These are phyloP conservation scores for Cyprinodon tularosa DNA, from an alignment of 2,113 vertebrate genomes.

Conservation along the genomic window DNA sequence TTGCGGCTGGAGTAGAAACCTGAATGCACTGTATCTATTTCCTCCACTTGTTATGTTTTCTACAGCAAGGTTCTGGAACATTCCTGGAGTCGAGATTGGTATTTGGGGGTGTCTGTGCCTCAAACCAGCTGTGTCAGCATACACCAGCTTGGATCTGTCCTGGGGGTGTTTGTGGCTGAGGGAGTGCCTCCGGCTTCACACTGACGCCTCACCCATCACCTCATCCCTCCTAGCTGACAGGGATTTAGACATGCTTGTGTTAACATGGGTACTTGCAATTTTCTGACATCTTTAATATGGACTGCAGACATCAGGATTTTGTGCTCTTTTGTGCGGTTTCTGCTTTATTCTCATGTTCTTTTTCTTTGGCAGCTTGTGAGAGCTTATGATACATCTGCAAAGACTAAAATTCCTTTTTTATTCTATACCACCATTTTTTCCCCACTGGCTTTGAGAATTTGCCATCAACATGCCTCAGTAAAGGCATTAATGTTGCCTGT, in stretches of 20 bases:
- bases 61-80: conserved; percentile 81
- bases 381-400: conserved; percentile 37
- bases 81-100: conserved; percentile 60
- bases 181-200: conserved; percentile 20
- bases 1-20: conserved; percentile 78
- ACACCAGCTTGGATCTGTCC: conserved; percentile 58
- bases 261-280: conserved; percentile 29
- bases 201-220: conserved; percentile 34
- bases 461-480: conserved; percentile 23
- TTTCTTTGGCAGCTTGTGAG: conserved; percentile 21
- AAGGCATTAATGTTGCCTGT: conserved; percentile 23
- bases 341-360: conserved; percentile 43
- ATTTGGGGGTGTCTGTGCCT: conserved; percentile 65
- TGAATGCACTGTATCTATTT: conserved; percentile 87
- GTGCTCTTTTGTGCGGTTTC: conserved; percentile 55
- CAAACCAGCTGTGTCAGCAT: conserved; percentile 88
- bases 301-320: conserved; percentile 22
- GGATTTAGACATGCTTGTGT: conserved; percentile 24
- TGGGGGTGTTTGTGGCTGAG: conserved; percentile 44
- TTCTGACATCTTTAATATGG: conserved; percentile 36
- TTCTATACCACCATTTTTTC: conserved; percentile 20
- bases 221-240: conserved; percentile 52
- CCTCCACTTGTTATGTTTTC: conserved; percentile 95
- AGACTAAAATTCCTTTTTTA: conserved; percentile 15
- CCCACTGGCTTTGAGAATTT: conserved; percentile 23